These are phyloP conservation scores for Protodeltote pygarga DNA, from an alignment of 2,888 invertebrate genomes.

Conservation along the genomic window DNA sequence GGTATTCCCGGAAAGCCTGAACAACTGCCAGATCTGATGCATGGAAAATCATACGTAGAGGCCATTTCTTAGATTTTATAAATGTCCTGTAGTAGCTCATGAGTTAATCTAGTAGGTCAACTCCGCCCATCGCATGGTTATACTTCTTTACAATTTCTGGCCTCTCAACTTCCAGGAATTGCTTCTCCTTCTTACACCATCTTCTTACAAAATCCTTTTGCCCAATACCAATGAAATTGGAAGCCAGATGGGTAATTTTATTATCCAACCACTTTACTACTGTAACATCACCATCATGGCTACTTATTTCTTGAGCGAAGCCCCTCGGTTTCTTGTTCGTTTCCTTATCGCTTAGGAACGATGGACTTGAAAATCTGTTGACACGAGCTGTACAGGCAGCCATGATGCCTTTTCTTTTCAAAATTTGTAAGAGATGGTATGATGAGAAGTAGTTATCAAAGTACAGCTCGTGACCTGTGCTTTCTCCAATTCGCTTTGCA, in stretches of 20 bases:
- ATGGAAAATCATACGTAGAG: slow-evolving; percentile 49
- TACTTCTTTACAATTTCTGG: slow-evolving; percentile 38
- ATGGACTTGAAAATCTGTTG: slow-evolving; percentile 41
- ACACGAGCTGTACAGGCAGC: slow-evolving; percentile 44
- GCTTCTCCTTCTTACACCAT: slow-evolving; percentile 34
- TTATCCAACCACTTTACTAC: slow-evolving; percentile 40
- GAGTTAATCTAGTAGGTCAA: slow-evolving; percentile 42
- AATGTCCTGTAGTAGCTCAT: slow-evolving; percentile 50
- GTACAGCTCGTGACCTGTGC: slow-evolving; percentile 39
- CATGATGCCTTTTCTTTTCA: slow-evolving; percentile 42
- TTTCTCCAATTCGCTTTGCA: slow-evolving; percentile 41
- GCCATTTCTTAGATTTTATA: slow-evolving; percentile 56
- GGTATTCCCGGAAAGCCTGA: slow-evolving; percentile 43
- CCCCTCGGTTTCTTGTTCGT: slow-evolving; percentile 38
- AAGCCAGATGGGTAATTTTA: slow-evolving; percentile 34
- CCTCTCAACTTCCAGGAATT: slow-evolving; percentile 31
- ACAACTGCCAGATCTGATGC: slow-evolving; percentile 48
- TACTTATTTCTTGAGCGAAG: slow-evolving; percentile 42
- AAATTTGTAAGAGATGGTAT: slow-evolving; percentile 43
- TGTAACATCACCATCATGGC: slow-evolving; percentile 38
- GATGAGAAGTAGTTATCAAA: slow-evolving; percentile 50
- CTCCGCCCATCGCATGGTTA: slow-evolving; percentile 37
- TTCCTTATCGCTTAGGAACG: slow-evolving; percentile 41
- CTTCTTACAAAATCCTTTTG: slow-evolving; percentile 10
- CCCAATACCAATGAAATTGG: slow-evolving; percentile 12